Evolutionary conservation across 2,113 vertebrate species (phyloP).

Genomic region (Nematolebias whitei): DNA sequence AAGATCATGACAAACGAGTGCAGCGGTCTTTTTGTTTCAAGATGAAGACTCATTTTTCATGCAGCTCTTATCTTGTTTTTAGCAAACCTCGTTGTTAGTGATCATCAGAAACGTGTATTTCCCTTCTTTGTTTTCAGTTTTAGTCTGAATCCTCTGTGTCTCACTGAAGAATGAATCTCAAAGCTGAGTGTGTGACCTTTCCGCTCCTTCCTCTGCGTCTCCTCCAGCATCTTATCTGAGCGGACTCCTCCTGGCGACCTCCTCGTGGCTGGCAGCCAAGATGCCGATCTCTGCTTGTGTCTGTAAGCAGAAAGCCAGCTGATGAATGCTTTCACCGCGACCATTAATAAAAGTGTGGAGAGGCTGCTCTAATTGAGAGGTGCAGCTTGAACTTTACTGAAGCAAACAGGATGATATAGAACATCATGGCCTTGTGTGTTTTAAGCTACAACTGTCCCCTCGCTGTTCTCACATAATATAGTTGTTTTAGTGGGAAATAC

Average conservation of each 20-base stretch:
- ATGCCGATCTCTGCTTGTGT: slow-evolving; percentile 48
- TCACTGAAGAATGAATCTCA: background rate
- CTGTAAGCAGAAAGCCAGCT: slow-evolving; percentile 68
- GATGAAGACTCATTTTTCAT: slow-evolving; percentile 31
- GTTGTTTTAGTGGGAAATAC: slow-evolving; percentile 12
- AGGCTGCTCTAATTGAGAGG: slow-evolving; percentile 61
- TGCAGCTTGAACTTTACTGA: slow-evolving; percentile 15
- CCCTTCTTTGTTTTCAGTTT: background rate
- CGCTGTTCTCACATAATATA: slow-evolving; percentile 32
- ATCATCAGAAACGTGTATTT: slow-evolving; percentile 12
- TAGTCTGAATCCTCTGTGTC: slow-evolving; percentile 39
- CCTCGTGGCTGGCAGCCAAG: slow-evolving; percentile 46
- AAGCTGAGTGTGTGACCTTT: background rate
- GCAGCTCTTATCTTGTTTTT: slow-evolving; percentile 13
- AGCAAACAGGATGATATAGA: slow-evolving; percentile 20
- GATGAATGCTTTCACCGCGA: slow-evolving; percentile 60
- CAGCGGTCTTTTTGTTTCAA: background rate
- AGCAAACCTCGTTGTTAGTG: slow-evolving; percentile 27
- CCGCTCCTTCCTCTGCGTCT: slow-evolving; percentile 8
- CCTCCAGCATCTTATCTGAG: slow-evolving; percentile 30
- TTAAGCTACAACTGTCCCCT: slow-evolving; percentile 4
- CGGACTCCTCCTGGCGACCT: slow-evolving; percentile 19
- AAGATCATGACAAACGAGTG: slow-evolving; percentile 30
- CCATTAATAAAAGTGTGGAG: slow-evolving; percentile 70
- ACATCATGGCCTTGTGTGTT: background rate